A percentile compares a stretch with the other conserved stretches of the same genome.
Evolutionary conservation across 2,797 vertebrate species (phyloP).

Genomic region (Acrossocheilus wenchowensis): DNA sequence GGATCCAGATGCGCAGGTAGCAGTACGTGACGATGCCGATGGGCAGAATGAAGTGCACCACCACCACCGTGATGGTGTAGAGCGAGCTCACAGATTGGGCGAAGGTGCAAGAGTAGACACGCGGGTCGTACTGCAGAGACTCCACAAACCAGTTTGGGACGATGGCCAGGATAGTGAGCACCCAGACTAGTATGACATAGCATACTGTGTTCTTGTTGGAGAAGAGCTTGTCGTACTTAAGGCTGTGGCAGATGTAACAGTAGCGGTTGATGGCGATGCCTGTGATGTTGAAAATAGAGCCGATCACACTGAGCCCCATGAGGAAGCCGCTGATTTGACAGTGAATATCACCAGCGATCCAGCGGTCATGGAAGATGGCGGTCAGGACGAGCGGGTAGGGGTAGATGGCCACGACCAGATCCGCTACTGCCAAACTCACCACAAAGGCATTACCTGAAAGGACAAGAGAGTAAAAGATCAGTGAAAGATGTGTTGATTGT

Average conservation of each 20-base stretch:
- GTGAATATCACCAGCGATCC: constrained; percentile 84
- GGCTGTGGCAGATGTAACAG: constrained; percentile 88
- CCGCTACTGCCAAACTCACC: constrained; percentile 85
- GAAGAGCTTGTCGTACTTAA: constrained; percentile 82
- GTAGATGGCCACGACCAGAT: constrained; percentile 84
- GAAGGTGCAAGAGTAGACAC: constrained; percentile 87
- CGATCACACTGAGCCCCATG: constrained; percentile 86
- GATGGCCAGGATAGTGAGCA: constrained; percentile 81
- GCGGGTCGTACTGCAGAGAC: constrained; percentile 83
- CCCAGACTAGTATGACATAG: constrained; percentile 83
- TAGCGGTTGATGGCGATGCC: constrained; percentile 87
- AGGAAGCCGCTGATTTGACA: constrained; percentile 87
- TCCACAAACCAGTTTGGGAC: constrained; percentile 85
- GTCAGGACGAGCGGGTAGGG: constrained; percentile 84
- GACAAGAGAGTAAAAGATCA: not conserved
- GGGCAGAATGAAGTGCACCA: constrained; percentile 85
- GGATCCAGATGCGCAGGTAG: constrained; percentile 85
- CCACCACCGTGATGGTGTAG: constrained; percentile 84
- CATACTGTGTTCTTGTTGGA: constrained; percentile 81
- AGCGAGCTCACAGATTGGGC: constrained; percentile 84
- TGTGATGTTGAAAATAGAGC: constrained; percentile 88
- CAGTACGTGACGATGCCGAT: constrained; percentile 85
- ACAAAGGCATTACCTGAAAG: constrained; percentile 84
- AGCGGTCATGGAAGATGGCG: constrained; percentile 83
- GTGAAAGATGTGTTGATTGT: not conserved